phyloP scores from a whole-genome alignment of 2,888 invertebrate genomes.

The Lithosia quadra region DNA sequence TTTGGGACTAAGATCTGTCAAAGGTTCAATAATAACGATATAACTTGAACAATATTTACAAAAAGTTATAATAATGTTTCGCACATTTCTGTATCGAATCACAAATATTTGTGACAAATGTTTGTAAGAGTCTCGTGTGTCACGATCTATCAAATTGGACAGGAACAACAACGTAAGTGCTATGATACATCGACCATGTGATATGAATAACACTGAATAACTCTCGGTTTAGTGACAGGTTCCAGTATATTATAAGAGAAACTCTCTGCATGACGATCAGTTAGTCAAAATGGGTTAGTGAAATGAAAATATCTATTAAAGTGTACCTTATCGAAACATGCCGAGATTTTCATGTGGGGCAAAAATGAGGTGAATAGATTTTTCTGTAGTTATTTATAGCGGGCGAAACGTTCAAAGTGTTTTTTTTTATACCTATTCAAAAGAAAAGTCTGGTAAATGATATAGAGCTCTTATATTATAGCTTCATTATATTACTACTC shows the following conservation, averaged over 20 bases:
- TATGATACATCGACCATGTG: constrained; percentile 13
- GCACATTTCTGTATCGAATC: not conserved
- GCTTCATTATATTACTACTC: not conserved
- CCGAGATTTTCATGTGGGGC: too few relatives aligned
- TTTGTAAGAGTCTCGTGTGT: constrained; percentile 13
- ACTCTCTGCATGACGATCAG: not conserved
- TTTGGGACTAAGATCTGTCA: too few relatives aligned
- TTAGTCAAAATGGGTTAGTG: not conserved
- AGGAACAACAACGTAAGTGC: constrained; percentile 18
- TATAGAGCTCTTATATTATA: not conserved
- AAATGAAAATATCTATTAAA: too few relatives aligned
- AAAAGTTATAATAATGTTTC: not conserved
- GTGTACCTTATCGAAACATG: too few relatives aligned
- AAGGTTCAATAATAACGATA: not conserved
- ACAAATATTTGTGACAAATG: constrained; percentile 11
- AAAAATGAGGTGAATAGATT: too few relatives aligned
- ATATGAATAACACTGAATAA: constrained; percentile 17
- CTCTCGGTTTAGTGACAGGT: constrained; percentile 7
- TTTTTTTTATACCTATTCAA: not conserved
- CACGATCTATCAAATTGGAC: constrained; percentile 21
- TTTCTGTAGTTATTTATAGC: not conserved
- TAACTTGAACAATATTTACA: not conserved
- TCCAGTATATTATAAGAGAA: constrained; percentile 6
- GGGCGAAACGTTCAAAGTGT: not conserved
- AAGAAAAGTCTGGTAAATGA: not conserved